Evolutionary conservation across 2,797 vertebrate genomes (phyloP).

Genomic region (Dicrostonyx torquatus): DNA sequence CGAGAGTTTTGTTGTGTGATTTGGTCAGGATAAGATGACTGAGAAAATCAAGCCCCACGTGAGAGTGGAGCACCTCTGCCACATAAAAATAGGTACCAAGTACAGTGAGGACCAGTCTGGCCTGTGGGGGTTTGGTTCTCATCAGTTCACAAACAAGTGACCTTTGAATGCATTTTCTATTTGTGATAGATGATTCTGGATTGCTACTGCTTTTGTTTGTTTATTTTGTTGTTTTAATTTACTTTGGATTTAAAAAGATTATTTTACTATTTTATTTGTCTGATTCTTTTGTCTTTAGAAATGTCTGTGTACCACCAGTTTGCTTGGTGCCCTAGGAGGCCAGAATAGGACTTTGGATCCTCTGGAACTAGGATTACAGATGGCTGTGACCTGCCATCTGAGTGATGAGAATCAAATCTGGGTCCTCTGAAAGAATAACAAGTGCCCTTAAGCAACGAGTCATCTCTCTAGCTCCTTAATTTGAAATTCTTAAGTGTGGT

Average conservation of each 20-base stretch:
- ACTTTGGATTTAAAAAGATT: neutral
- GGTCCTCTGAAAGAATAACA: neutral
- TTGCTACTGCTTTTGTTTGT: neutral
- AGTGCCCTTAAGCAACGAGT: neutral
- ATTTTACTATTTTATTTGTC: neutral
- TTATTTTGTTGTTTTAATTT: neutral
- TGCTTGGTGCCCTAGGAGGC: neutral
- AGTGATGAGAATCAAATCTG: neutral
- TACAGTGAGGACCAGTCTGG: neutral
- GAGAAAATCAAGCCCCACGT: rapidly evolving
- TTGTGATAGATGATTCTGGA: neutral
- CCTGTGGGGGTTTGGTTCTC: neutral
- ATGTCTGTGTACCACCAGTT: neutral
- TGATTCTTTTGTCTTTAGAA: neutral
- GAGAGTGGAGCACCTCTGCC: neutral
- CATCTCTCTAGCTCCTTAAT: neutral
- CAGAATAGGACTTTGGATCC: neutral
- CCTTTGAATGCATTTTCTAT: neutral
- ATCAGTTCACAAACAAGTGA: neutral
- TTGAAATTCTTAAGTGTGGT: neutral
- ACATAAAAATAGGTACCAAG: neutral
- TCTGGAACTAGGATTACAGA: neutral
- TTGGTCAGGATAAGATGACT: neutral
- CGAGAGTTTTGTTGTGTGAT: neutral
- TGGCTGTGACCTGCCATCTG: neutral